A percentile compares a stretch with the other conserved stretches of the same genome.
These are phyloP conservation scores for Serrognathus titanus DNA, from an alignment of 2,888 invertebrate species.

Conservation along the genomic window DNA sequence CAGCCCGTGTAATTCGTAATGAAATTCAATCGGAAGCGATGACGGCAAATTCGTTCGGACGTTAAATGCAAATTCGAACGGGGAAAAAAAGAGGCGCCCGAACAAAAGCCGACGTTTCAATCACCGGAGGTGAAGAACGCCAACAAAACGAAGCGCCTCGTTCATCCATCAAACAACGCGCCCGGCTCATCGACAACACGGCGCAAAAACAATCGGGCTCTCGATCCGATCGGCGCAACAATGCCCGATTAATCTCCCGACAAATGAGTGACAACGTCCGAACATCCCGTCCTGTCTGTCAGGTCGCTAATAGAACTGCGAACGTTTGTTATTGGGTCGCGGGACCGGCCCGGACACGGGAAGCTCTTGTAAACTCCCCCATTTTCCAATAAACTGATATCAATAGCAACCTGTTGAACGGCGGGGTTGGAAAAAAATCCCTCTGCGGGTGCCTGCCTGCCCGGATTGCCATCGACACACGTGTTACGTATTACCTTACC, in stretches of 20 bases:
- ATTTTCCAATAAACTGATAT: conserved; percentile 52
- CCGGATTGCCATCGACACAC: too few species aligned
- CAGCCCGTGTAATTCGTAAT: too few species aligned
- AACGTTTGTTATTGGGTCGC: conserved; percentile 24
- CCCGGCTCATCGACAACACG: conserved; percentile 22
- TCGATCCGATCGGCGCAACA: conserved; percentile 24
- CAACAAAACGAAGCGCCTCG: conserved; percentile 35
- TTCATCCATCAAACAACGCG: conserved; percentile 29
- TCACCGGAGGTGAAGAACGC: too few species aligned
- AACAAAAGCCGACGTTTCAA: too few species aligned
- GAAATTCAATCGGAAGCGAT: too few species aligned
- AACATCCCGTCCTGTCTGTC: conserved; percentile 21
- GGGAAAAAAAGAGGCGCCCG: too few species aligned
- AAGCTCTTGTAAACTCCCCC: conserved; percentile 41
- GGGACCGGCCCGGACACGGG: conserved; percentile 18
- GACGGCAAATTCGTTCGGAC: too few species aligned
- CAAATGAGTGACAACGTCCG: conserved; percentile 34
- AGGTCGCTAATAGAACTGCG: conserved; percentile 20
- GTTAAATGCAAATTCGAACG: too few species aligned
- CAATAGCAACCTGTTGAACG: conserved; percentile 51
- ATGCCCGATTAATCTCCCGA: conserved; percentile 37
- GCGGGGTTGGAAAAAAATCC: not conserved
- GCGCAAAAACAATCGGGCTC: conserved; percentile 22
- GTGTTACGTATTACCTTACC: too few species aligned
- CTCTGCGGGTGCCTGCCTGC: not conserved